Percentiles rank a stretch among this genome's conserved stretches.
Evolutionary conservation across 2,888 invertebrate genomes (phyloP).

Genomic region (Rhodophaea formosa): DNA sequence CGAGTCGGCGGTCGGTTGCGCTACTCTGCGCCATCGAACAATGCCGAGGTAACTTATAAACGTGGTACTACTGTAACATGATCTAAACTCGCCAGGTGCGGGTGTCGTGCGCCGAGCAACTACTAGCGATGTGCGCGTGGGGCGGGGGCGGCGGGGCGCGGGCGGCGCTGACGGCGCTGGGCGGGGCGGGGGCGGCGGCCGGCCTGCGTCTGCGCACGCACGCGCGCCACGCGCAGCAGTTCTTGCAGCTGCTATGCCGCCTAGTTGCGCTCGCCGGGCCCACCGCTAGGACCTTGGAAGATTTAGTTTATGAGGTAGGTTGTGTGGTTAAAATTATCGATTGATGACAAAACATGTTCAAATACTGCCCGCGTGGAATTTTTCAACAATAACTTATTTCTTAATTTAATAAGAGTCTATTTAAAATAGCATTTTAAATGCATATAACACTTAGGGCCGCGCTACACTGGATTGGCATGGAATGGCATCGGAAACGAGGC

Average conservation of each 20-base stretch:
- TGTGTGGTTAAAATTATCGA: no score
- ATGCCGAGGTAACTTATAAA: no score
- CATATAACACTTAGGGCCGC: no score
- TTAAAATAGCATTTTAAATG: no score
- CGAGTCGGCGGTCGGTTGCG: no score
- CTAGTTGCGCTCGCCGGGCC: constrained; percentile 86
- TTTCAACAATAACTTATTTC: no score
- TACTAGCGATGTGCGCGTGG: constrained; percentile 91
- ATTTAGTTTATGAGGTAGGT: constrained; percentile 60
- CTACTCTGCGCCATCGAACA: no score
- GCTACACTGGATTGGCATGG: no score
- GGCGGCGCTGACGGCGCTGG: constrained; percentile 56
- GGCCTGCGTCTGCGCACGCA: constrained; percentile 82
- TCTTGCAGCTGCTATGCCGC: constrained; percentile 86
- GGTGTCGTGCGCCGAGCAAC: constrained; percentile 90
- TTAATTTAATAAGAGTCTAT: no score
- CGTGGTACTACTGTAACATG: neutral
- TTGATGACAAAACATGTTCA: no score
- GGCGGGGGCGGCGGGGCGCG: constrained; percentile 82
- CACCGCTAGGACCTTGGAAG: constrained; percentile 85
- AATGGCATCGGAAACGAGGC: no score
- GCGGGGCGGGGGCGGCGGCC: constrained; percentile 70
- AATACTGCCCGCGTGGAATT: no score
- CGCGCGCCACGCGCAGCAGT: constrained; percentile 88
- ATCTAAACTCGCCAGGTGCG: constrained; percentile 76